phyloP scores from a whole-genome alignment of 2,113 vertebrate species.

The Proterorhinus semilunaris region DNA sequence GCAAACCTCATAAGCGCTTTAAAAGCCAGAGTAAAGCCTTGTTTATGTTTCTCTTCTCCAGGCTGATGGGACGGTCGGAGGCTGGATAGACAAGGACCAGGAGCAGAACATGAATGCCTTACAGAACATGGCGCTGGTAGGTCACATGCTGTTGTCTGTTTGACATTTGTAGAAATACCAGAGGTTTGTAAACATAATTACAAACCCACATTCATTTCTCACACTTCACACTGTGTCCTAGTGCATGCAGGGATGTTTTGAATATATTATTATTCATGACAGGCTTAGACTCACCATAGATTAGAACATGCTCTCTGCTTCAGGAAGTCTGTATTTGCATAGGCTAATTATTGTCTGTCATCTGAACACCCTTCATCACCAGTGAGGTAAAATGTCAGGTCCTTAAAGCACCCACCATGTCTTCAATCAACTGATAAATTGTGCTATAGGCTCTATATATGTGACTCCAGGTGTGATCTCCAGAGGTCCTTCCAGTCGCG shows the following conservation, averaged over 20 bases:
- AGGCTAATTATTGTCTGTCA: no score
- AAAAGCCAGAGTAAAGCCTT: no score
- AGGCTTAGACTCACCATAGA: background rate
- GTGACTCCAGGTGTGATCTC: no score
- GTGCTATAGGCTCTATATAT: no score
- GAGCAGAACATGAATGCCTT: constrained; percentile 33
- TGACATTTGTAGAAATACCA: background rate
- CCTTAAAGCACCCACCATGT: no score
- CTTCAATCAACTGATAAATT: no score
- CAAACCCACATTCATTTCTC: background rate
- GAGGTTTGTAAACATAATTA: background rate
- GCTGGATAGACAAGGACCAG: constrained; percentile 30
- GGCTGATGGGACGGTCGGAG: constrained; percentile 25
- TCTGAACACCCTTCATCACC: no score
- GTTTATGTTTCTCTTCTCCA: constrained; percentile 27
- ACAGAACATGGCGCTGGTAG: constrained; percentile 38
- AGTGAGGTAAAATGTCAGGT: no score
- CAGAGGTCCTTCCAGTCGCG: no score
- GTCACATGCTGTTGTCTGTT: constrained; percentile 7
- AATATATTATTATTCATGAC: background rate
- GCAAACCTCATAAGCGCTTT: no score
- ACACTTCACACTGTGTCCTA: background rate
- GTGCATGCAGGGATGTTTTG: background rate
- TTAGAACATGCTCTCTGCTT: no score
- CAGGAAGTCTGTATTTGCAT: no score